Conservation (phyloP, 2,888 invertebrate species). For the Dolomedes plantarius region DNA sequence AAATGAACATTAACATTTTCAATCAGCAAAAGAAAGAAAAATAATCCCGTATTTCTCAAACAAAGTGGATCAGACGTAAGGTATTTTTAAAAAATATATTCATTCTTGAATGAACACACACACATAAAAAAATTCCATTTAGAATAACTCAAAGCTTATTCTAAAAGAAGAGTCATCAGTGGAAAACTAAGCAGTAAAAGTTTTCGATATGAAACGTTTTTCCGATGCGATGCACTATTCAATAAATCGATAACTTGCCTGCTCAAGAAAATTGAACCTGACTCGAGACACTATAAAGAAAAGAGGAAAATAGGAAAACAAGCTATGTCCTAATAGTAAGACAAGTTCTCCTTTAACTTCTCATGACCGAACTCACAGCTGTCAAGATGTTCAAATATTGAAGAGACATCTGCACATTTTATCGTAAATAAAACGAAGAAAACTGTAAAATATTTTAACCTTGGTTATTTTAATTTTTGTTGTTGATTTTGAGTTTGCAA, state of each 20-base stretch:
- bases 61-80: no score
- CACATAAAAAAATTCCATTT: conserved; percentile 49
- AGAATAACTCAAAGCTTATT: conserved; percentile 62
- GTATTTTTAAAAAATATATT: conserved; percentile 22
- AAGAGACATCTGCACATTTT: conserved; percentile 60
- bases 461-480: background rate
- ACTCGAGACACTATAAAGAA: conserved; percentile 59
- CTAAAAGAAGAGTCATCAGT: conserved; percentile 65
- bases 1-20: no score
- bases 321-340: conserved; percentile 69
- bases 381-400: conserved; percentile 44
- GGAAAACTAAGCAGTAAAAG: conserved; percentile 65
- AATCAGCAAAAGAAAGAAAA: no score
- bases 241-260: conserved; percentile 66
- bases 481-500: no score
- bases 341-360: conserved; percentile 62
- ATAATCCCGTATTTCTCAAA: no score
- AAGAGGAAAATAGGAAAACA: conserved; percentile 21
- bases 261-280: conserved; percentile 69
- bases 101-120: conserved; percentile 24
- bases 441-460: conserved; percentile 40
- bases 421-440: conserved; percentile 47
- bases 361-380: conserved; percentile 46
- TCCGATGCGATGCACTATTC: conserved; percentile 57
- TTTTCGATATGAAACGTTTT: conserved; percentile 67